Conservation (phyloP, 2,888 invertebrate genomes). For the Tigriopus californicus region DNA sequence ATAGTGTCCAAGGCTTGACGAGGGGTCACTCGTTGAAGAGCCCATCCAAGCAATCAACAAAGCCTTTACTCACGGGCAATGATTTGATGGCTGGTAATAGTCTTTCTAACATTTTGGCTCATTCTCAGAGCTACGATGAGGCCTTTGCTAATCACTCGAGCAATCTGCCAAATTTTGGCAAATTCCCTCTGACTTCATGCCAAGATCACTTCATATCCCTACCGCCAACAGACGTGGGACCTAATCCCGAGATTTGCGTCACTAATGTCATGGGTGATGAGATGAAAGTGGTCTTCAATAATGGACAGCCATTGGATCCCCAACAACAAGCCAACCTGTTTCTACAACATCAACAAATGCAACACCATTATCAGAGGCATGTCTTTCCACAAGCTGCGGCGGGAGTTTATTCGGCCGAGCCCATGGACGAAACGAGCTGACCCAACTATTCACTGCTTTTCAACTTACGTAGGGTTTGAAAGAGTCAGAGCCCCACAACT, state of each 20-base stretch:
- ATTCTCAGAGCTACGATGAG: constrained; percentile 1
- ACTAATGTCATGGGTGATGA: constrained; percentile 9
- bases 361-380: too few species aligned
- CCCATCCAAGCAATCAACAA: background rate
- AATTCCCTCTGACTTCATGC: background rate
- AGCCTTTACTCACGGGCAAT: too few species aligned
- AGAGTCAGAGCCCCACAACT: too few species aligned
- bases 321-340: background rate
- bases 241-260: constrained; percentile 10
- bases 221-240: background rate
- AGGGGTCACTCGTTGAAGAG: background rate
- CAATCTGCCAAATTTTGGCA: background rate
- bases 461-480: too few species aligned
- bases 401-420: too few species aligned
- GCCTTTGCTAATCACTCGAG: background rate
- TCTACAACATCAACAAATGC: too few species aligned
- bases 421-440: too few species aligned
- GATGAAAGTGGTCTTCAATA: background rate
- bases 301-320: background rate
- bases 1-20: background rate
- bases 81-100: background rate
- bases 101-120: background rate
- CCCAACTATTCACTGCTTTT: too few species aligned
- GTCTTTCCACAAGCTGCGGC: too few species aligned
- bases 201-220: background rate